Conservation (phyloP, 1,140 invertebrate species). For the Capitella teleta region DNA sequence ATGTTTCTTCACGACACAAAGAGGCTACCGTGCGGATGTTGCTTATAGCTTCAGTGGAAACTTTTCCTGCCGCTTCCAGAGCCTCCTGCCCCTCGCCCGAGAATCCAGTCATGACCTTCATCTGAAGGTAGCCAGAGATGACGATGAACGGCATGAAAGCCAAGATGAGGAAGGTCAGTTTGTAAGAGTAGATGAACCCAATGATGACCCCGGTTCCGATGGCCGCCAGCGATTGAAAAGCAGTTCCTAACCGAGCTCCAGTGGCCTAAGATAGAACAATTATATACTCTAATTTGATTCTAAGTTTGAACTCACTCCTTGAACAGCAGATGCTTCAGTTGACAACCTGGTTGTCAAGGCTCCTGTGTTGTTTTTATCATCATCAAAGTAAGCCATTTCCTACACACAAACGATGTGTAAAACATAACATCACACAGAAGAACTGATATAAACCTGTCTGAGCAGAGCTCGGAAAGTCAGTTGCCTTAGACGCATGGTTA, state of each 20-base stretch:
- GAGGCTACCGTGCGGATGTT: conserved; percentile 45
- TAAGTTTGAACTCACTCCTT: too few relatives aligned
- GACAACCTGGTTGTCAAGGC: too few relatives aligned
- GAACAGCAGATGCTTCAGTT: too few relatives aligned
- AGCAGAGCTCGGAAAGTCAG: too few relatives aligned
- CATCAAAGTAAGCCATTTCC: too few relatives aligned
- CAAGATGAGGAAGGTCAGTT: conserved; percentile 64
- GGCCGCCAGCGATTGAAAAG: conserved; percentile 65
- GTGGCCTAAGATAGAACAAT: too few relatives aligned
- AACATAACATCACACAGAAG: too few relatives aligned
- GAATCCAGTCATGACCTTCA: conserved; percentile 52
- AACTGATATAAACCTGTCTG: too few relatives aligned
- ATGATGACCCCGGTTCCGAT: conserved; percentile 58
- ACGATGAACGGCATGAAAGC: conserved; percentile 69
- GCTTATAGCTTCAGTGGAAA: conserved; percentile 39
- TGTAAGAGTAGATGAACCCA: conserved; percentile 67
- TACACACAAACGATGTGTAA: too few relatives aligned
- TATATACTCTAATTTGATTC: too few relatives aligned
- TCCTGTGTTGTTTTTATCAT: too few relatives aligned
- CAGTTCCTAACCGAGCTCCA: conserved; percentile 63
- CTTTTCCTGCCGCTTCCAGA: conserved; percentile 17
- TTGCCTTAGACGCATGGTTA: too few relatives aligned
- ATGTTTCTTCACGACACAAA: conserved; percentile 36
- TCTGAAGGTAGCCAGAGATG: conserved; percentile 60
- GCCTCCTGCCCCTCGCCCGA: conserved; percentile 21